These are phyloP conservation scores for Neodontobutis hainanensis DNA, from an alignment of 2,113 vertebrate genomes.

Conservation along the genomic window DNA sequence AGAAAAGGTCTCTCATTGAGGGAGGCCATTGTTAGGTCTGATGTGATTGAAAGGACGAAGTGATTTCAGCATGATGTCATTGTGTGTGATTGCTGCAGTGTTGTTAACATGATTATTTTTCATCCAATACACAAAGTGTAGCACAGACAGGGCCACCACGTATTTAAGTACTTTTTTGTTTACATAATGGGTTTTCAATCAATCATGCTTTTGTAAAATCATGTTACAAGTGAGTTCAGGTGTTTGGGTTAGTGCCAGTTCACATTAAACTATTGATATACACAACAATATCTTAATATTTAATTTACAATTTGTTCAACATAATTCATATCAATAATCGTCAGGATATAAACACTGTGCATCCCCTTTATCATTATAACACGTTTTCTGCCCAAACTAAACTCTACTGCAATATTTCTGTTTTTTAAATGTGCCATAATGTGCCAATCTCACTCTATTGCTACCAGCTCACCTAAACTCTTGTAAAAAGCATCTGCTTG, in stretches of 20 bases:
- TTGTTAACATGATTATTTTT: slow-evolving; percentile 53
- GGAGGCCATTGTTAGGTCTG: slow-evolving; percentile 46
- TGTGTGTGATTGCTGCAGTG: slow-evolving; percentile 58
- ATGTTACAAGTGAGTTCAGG: too few species aligned
- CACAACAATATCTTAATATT: too few species aligned
- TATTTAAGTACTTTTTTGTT: slow-evolving; percentile 18
- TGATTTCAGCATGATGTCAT: slow-evolving; percentile 55
- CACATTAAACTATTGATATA: too few species aligned
- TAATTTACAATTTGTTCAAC: too few species aligned
- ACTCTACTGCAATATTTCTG: too few species aligned
- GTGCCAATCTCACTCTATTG: slow-evolving; percentile 1
- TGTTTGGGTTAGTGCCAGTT: too few species aligned
- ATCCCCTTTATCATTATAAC: too few species aligned
- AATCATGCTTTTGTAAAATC: too few species aligned
- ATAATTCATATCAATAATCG: too few species aligned
- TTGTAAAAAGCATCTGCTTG: slow-evolving; percentile 36
- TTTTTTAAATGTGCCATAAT: neutral
- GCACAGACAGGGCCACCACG: slow-evolving; percentile 3
- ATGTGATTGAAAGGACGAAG: slow-evolving; percentile 49
- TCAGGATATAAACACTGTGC: too few species aligned
- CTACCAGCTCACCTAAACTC: slow-evolving; percentile 33
- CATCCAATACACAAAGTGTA: slow-evolving; percentile 14
- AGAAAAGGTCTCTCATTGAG: slow-evolving; percentile 49
- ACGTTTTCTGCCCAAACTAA: too few species aligned
- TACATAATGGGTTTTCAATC: slow-evolving; percentile 11